These are phyloP conservation scores for Teleogryllus occipitalis DNA, from an alignment of 1,140 invertebrate species.

Conservation along the genomic window DNA sequence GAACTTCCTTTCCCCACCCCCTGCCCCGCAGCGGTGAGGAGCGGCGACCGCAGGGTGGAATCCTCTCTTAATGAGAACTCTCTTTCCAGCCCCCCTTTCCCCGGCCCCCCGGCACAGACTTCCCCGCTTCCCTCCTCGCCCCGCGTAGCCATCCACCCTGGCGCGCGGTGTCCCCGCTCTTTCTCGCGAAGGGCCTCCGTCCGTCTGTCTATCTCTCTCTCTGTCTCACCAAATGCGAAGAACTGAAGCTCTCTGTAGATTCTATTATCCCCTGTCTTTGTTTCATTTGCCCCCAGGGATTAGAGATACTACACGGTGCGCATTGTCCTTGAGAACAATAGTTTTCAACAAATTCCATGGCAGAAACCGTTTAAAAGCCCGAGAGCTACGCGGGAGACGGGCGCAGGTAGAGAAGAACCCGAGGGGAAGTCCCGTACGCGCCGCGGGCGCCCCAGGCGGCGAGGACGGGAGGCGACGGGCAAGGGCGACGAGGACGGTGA, in stretches of 20 bases:
- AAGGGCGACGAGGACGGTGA: neutral
- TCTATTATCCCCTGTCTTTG: conserved; percentile 4
- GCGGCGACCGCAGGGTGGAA: no score
- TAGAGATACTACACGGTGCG: conserved; percentile 3
- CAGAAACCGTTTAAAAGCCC: conserved; percentile 3
- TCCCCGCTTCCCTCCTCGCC: no score
- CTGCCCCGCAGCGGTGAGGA: no score
- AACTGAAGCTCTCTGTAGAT: neutral
- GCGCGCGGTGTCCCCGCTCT: no score
- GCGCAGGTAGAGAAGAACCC: neutral
- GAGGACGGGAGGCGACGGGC: neutral
- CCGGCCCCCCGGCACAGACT: no score
- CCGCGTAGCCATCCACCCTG: neutral
- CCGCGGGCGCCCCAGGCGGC: no score
- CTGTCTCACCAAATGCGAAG: no score
- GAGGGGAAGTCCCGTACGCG: neutral
- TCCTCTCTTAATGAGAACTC: no score
- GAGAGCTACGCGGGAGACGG: neutral
- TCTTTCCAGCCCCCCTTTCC: no score
- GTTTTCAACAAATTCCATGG: neutral
- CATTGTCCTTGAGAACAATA: conserved; percentile 1
- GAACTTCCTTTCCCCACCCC: no score
- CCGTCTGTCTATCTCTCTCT: no score
- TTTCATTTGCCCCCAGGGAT: neutral
- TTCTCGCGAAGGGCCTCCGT: no score